Percentiles rank a stretch among this genome's conserved stretches.
Conservation (phyloP, 2,797 vertebrate genomes). For the Sebastes steindachneri region DNA sequence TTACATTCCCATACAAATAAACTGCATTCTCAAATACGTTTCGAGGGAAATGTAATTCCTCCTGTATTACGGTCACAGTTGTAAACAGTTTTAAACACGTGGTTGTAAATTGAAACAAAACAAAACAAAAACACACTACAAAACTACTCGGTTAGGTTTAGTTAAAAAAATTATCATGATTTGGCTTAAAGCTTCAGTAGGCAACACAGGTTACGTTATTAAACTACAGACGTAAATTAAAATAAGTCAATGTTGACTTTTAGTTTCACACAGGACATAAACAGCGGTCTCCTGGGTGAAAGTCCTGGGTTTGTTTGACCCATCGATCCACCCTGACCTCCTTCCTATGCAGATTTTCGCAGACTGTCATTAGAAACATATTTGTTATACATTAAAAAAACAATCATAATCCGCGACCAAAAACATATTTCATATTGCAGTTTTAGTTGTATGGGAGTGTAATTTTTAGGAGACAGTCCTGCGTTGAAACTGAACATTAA, state of each 20-base stretch:
- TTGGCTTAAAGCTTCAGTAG: too few species aligned
- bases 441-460: too few species aligned
- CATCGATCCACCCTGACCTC: not conserved
- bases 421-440: not conserved
- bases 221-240: not conserved
- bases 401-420: not conserved
- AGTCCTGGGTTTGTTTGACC: not conserved
- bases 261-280: not conserved
- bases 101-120: not conserved
- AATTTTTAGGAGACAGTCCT: too few species aligned
- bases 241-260: not conserved
- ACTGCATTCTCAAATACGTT: too few species aligned
- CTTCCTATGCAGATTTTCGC: rapidly evolving
- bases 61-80: too few species aligned
- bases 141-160: not conserved
- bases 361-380: not conserved
- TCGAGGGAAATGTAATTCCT: too few species aligned
- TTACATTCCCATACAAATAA: too few species aligned
- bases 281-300: not conserved
- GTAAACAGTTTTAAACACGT: not conserved
- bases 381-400: not conserved
- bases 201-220: not conserved
- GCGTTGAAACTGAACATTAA: not conserved
- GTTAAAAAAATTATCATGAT: not conserved
- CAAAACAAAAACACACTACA: not conserved